Percentiles rank a stretch among this genome's conserved stretches.
Conservation (phyloP, 2,797 vertebrate genomes). For the Malacoctenus gilli region DNA sequence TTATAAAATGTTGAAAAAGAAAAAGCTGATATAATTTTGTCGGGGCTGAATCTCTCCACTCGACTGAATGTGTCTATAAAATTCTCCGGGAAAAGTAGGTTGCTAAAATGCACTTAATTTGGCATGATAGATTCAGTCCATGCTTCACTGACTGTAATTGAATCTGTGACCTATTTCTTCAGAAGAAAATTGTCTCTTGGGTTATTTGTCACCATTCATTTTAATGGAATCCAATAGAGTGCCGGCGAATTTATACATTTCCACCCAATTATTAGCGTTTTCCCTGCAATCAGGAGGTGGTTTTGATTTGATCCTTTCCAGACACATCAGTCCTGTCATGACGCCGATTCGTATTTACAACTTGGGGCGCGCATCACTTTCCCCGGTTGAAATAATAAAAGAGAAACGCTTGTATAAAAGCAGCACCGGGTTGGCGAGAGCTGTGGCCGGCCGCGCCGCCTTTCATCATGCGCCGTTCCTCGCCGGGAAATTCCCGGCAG, state of each 20-base stretch:
- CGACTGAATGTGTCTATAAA: constrained; percentile 98
- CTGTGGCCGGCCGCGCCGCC: constrained; percentile 4
- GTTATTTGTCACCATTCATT: constrained; percentile 96
- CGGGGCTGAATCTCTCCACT: constrained; percentile 90
- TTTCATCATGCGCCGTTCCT: constrained; percentile 45
- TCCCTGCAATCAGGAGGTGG: constrained; percentile 85
- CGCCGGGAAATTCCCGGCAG: constrained; percentile 42
- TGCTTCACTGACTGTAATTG: constrained; percentile 99
- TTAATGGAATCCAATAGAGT: constrained; percentile 98
- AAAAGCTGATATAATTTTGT: constrained; percentile 84
- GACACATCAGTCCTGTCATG: constrained; percentile 8
- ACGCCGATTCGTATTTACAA: constrained; percentile 19
- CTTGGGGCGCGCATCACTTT: background rate
- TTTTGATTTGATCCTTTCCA: constrained; percentile 82
- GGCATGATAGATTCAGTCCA: constrained; percentile 99
- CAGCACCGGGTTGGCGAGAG: too few species aligned
- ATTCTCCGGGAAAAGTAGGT: constrained; percentile 99
- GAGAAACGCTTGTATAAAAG: constrained; percentile 18
- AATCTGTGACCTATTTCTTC: constrained; percentile 99
- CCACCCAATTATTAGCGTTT: constrained; percentile 88
- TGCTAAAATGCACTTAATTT: constrained; percentile 99
- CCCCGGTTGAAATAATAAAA: constrained; percentile 9
- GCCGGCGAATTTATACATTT: constrained; percentile 91
- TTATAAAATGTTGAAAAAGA: constrained; percentile 70
- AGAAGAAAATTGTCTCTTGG: constrained; percentile 99